Evolutionary conservation across 2,888 invertebrate genomes (phyloP).

Genomic region (Autographa gamma): DNA sequence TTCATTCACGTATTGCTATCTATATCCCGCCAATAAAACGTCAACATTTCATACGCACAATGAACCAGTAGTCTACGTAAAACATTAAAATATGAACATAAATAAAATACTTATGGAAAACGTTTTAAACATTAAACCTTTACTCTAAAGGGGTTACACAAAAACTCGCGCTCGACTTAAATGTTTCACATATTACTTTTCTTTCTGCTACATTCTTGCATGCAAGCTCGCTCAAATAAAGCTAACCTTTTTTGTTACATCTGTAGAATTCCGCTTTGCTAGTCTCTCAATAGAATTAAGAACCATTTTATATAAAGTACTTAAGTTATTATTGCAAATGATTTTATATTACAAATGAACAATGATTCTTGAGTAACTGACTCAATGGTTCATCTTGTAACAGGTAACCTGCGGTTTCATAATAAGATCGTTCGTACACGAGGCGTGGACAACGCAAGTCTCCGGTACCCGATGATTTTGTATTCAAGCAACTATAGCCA

Average conservation of each 20-base stretch:
- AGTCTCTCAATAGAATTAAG: neutral
- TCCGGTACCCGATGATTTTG: too few relatives aligned
- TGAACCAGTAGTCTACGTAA: neutral
- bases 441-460: too few relatives aligned
- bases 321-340: too few relatives aligned
- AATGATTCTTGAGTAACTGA: too few relatives aligned
- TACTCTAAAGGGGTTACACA: neutral
- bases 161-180: neutral
- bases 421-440: too few relatives aligned
- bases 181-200: constrained; percentile 1
- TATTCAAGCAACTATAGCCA: too few relatives aligned
- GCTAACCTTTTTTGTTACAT: neutral
- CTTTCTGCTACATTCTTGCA: neutral
- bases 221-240: neutral
- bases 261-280: neutral
- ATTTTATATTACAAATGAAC: too few relatives aligned
- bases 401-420: too few relatives aligned
- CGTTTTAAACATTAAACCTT: neutral
- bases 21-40: neutral
- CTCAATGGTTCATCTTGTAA: too few relatives aligned
- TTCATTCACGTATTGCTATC: neutral
- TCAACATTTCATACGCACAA: neutral
- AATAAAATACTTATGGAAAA: neutral
- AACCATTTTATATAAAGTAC: neutral
- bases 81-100: neutral